Evolutionary conservation across 2,797 vertebrate genomes (phyloP), one percentile per base, ranked within the genome.

Genomic region (Manis crassicaudata): DNA sequence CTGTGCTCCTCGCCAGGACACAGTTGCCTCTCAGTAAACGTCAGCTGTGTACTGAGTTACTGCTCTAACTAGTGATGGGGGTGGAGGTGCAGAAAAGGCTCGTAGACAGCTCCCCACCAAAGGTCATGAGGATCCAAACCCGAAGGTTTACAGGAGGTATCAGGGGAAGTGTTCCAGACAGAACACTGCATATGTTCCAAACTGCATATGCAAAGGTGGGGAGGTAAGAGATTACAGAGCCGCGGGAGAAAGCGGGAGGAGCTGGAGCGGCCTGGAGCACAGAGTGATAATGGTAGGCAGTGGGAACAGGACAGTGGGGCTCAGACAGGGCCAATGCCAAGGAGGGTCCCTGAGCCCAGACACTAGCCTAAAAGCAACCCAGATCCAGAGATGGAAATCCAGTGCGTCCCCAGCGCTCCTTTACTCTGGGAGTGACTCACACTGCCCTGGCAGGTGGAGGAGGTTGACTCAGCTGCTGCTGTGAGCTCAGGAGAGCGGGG

Each of bases 381-480:
- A 11, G 82, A 35, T 37, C 32, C 4, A 2, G 52, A 65, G 37
- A 32, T 81, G 20, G 62, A 80, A 77, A 56, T 37, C 54, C 14
- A 29, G 40, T 32, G 82, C 52, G 27, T n/a, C 52, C 76, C 50
- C 54, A 43, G 54, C 0, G 1, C 56, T 54, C 62, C 88, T 43
- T 93, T 65, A 76, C 92, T 58, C 88, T 13, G 23, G 88, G 43
- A 90, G 65, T 5, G 40, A 54, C 60, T 95, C 97, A 80, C 79
- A 46, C 43, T 56, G 58, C 92, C 65, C 73, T 18, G 56, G 92
- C 90, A 92, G 91, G 92, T 85, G 91, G 96, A 83, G 82, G 81
- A 90, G 92, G 87, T 46, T 97, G 97, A 97, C 94, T 97, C 96
- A 96, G 92, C 80, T 77, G n/a, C 68, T 84, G 94, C 75, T 91